phyloP scores from a whole-genome alignment of 2,888 invertebrate genomes.

The Mythimna pallens region DNA sequence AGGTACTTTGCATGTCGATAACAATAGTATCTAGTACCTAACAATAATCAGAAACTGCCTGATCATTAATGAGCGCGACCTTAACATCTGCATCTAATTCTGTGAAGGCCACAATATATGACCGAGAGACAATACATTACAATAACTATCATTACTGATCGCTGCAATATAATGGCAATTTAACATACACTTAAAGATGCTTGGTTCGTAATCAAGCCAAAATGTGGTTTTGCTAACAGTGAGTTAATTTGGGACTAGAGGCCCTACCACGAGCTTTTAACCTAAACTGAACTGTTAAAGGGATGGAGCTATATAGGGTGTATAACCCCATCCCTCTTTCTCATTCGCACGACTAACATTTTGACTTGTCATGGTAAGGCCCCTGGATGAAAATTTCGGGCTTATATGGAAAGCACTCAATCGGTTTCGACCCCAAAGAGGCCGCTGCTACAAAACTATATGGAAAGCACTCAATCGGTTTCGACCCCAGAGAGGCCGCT shows the following conservation, averaged over 20 bases:
- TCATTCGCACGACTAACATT: too few relatives aligned
- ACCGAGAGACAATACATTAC: constrained; percentile 16
- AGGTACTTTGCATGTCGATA: neutral
- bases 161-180: constrained; percentile 10
- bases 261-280: neutral
- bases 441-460: neutral
- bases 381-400: too few relatives aligned
- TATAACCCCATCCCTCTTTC: too few relatives aligned
- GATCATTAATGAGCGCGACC: constrained; percentile 16
- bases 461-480: neutral
- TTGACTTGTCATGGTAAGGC: too few relatives aligned
- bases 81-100: constrained; percentile 11
- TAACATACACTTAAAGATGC: constrained; percentile 1
- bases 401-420: neutral
- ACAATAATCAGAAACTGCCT: constrained; percentile 4
- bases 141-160: constrained; percentile 3
- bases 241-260: neutral
- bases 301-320: neutral
- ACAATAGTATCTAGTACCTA: constrained; percentile 3
- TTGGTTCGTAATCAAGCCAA: neutral
- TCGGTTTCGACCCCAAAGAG: neutral
- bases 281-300: neutral
- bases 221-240: neutral
- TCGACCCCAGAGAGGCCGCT: neutral
- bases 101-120: constrained; percentile 25